phyloP scores from a whole-genome alignment of 2,797 vertebrate species.

The Enteromius radiatus region DNA sequence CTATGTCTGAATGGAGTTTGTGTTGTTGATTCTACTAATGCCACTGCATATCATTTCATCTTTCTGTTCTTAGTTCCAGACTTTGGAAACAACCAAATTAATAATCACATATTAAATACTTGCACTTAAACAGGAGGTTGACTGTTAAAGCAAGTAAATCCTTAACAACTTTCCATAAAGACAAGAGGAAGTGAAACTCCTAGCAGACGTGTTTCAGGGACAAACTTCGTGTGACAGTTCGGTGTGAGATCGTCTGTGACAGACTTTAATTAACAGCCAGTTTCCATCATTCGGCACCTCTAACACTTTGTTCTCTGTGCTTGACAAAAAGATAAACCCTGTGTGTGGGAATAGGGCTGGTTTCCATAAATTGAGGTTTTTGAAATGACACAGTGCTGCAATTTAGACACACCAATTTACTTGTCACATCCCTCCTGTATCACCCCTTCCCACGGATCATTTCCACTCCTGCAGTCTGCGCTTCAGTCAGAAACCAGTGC shows the following conservation, averaged over 20 bases:
- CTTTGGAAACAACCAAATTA: neutral
- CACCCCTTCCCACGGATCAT: neutral
- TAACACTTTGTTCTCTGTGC: constrained; percentile 16
- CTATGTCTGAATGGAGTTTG: neutral
- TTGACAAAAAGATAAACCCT: constrained; percentile 21
- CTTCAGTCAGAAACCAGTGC: neutral
- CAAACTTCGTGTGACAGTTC: neutral
- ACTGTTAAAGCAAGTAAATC: neutral
- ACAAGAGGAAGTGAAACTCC: neutral
- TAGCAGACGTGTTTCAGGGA: neutral
- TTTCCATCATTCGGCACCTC: constrained; percentile 27
- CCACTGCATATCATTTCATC: neutral
- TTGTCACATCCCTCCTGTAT: neutral
- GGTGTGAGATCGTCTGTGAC: constrained; percentile 64
- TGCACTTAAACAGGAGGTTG: neutral
- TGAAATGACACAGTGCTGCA: neutral
- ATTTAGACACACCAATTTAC: constrained; percentile 17
- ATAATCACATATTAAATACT: neutral
- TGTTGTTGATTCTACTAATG: neutral
- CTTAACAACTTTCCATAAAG: neutral
- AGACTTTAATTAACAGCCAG: constrained; percentile 73
- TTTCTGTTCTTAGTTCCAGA: neutral
- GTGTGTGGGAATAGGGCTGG: constrained; percentile 15
- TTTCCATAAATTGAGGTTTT: constrained; percentile 29
- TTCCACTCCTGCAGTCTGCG: neutral